A percentile compares a stretch with the other conserved stretches of the same genome.
These are phyloP conservation scores for Astyanax mexicanus DNA, from an alignment of 2,797 vertebrate species.

Conservation along the genomic window DNA sequence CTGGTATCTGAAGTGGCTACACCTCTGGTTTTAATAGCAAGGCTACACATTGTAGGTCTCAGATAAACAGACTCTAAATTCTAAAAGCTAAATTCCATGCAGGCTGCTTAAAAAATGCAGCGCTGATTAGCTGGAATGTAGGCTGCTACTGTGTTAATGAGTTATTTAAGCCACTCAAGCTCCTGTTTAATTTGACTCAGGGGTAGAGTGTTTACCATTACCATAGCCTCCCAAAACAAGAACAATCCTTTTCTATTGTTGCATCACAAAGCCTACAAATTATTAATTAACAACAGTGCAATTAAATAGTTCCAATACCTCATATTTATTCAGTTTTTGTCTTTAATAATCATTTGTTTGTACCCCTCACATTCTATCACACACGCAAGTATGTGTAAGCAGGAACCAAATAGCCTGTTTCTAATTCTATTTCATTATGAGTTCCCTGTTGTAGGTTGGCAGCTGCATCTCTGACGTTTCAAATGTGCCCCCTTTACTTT, in stretches of 20 bases:
- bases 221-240: too few species aligned
- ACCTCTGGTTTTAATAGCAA: too few species aligned
- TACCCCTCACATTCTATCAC: too few species aligned
- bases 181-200: neutral
- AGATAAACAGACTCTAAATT: too few species aligned
- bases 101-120: too few species aligned
- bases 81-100: too few species aligned
- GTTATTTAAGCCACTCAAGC: neutral
- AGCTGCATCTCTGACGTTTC: slow-evolving; percentile 1
- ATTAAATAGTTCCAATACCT: neutral
- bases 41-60: too few species aligned
- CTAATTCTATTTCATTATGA: neutral
- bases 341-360: neutral
- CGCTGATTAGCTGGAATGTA: too few species aligned
- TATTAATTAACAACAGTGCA: neutral
- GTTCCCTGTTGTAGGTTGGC: neutral
- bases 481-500: slow-evolving; percentile 3
- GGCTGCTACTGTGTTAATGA: neutral
- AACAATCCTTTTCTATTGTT: too few species aligned
- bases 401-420: neutral
- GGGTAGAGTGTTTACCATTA: too few species aligned
- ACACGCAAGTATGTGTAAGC: neutral
- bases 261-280: neutral
- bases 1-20: too few species aligned
- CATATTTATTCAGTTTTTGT: neutral